Conservation (phyloP, 2,888 invertebrate genomes). For the Sarcophaga carnaria region DNA sequence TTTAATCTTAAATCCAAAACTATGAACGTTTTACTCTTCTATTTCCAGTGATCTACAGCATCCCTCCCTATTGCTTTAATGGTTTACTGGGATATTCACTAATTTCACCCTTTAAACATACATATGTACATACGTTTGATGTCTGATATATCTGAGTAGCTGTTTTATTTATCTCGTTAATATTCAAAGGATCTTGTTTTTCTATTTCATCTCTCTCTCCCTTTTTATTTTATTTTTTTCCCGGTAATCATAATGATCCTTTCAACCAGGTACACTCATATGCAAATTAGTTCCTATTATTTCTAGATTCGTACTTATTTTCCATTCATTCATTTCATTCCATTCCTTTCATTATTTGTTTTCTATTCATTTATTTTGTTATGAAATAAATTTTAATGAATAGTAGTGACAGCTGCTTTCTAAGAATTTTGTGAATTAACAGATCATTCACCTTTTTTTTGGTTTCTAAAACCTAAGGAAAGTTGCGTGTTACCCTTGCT, state of each 20-base stretch:
- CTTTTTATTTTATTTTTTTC: constrained; percentile 4
- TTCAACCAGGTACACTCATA: constrained; percentile 59
- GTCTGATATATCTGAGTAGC: no score
- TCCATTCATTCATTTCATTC: constrained; percentile 1
- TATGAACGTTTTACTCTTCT: background rate
- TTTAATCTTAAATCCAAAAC: background rate
- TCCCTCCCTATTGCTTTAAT: background rate
- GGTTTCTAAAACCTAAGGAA: background rate
- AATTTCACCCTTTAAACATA: background rate
- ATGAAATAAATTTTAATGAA: background rate
- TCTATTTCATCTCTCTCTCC: background rate
- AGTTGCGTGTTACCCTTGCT: no score
- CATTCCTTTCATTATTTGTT: background rate
- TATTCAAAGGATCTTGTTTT: background rate
- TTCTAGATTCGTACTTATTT: constrained; percentile 30
- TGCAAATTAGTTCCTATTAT: constrained; percentile 69
- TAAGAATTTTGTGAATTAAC: constrained; percentile 45
- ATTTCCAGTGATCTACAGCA: background rate
- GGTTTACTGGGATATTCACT: background rate
- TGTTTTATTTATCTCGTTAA: background rate
- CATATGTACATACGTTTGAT: no score
- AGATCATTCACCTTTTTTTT: constrained; percentile 63
- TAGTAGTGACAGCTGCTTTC: constrained; percentile 50
- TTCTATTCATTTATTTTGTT: background rate
- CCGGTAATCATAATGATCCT: background rate